Conservation (phyloP, 2,888 invertebrate genomes). For the Pseudoips prasinana region DNA sequence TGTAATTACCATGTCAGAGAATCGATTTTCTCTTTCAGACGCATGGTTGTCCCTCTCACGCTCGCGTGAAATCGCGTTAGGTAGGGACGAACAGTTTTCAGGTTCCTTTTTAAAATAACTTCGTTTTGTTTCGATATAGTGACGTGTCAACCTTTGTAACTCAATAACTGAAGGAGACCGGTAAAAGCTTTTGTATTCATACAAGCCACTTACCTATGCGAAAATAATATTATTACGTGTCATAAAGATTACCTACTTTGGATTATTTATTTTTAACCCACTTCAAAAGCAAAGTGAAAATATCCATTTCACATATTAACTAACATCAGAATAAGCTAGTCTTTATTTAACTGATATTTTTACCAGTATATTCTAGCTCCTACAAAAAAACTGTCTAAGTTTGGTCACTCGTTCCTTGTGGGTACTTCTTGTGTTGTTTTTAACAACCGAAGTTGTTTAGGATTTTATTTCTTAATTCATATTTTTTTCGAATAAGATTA, state of each 20-base stretch:
- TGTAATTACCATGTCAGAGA: constrained; percentile 25
- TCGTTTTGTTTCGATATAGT: constrained; percentile 21
- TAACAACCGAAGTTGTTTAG: no score
- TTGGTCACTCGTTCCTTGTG: no score
- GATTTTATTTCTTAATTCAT: no score
- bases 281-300: no score
- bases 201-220: not conserved
- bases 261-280: no score
- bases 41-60: constrained; percentile 16
- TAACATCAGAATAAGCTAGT: not conserved
- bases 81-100: constrained; percentile 27
- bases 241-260: no score
- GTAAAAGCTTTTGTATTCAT: constrained; percentile 1
- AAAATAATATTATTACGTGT: no score
- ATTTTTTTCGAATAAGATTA: no score
- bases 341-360: not conserved
- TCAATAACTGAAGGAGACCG: constrained; percentile 1
- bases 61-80: constrained; percentile 34
- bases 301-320: no score
- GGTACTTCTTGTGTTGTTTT: no score
- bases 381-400: no score
- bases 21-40: constrained; percentile 56
- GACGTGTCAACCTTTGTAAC: constrained; percentile 7
- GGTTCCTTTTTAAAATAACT: constrained; percentile 33
- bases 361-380: no score